A percentile compares a stretch with the other conserved stretches of the same genome.
phyloP scores from a whole-genome alignment of 2,888 invertebrate genomes.

The Zele albiditarsus region DNA sequence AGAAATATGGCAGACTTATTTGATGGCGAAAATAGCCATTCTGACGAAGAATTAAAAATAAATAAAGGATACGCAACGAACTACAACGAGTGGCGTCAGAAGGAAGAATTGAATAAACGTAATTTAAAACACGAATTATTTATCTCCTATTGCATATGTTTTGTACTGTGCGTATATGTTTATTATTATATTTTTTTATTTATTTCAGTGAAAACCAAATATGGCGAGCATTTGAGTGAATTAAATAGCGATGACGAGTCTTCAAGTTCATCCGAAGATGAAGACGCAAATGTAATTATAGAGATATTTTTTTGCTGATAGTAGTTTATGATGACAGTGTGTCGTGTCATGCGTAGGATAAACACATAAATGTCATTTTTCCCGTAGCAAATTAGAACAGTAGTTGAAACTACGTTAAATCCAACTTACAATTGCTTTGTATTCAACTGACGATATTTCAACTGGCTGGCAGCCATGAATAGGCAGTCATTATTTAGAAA shows the following conservation, averaged over 20 bases:
- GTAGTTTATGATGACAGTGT: too few species aligned
- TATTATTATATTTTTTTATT: slow-evolving; percentile 37
- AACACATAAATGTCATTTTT: too few species aligned
- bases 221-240: slow-evolving; percentile 76
- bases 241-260: slow-evolving; percentile 73
- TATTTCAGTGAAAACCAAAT: slow-evolving; percentile 82
- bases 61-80: slow-evolving; percentile 88
- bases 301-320: background rate
- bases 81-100: slow-evolving; percentile 88
- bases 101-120: slow-evolving; percentile 90
- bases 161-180: slow-evolving; percentile 51
- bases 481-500: too few species aligned
- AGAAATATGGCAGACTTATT: slow-evolving; percentile 73
- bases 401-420: too few species aligned
- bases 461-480: too few species aligned
- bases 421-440: too few species aligned
- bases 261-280: slow-evolving; percentile 77
- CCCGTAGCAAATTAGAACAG: too few species aligned
- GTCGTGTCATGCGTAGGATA: too few species aligned
- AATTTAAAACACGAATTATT: slow-evolving; percentile 62
- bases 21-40: slow-evolving; percentile 76
- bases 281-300: slow-evolving; percentile 75
- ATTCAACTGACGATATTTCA: too few species aligned
- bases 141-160: background rate
- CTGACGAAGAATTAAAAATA: slow-evolving; percentile 77